These are phyloP conservation scores for Periparus ater DNA, from an alignment of 2,797 vertebrate genomes.

Conservation along the genomic window DNA sequence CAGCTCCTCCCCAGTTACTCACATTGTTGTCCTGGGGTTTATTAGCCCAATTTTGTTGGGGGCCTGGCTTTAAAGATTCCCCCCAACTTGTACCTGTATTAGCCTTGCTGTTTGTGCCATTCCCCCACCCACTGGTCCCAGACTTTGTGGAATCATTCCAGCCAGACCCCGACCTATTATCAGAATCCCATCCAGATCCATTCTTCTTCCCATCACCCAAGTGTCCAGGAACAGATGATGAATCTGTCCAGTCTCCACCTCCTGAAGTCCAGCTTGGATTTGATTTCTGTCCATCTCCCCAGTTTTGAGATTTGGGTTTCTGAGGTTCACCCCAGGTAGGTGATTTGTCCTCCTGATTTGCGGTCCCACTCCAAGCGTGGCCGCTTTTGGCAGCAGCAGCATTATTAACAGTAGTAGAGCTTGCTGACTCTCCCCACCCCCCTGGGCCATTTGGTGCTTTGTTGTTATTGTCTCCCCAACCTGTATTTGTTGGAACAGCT, in stretches of 20 bases:
- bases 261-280: conserved; percentile 85
- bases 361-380: conserved; percentile 86
- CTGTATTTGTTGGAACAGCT: conserved; percentile 83
- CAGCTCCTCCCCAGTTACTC: conserved; percentile 88
- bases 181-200: conserved; percentile 90
- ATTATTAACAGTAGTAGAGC: conserved; percentile 83
- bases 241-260: conserved; percentile 83
- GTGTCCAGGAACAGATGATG: conserved; percentile 85
- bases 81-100: conserved; percentile 85
- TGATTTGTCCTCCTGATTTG: conserved; percentile 87
- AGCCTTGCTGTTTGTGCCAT: conserved; percentile 81
- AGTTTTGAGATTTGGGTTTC: conserved; percentile 88
- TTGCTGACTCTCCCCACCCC: conserved; percentile 88
- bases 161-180: conserved; percentile 78
- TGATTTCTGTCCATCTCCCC: conserved; percentile 88
- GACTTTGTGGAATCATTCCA: conserved; percentile 85
- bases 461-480: conserved; percentile 88
- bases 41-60: conserved; percentile 88
- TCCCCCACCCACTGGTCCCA: conserved; percentile 81
- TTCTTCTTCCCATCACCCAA: conserved; percentile 88
- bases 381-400: conserved; percentile 87
- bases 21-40: conserved; percentile 88
- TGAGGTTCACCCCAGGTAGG: conserved; percentile 88
- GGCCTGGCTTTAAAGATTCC: conserved; percentile 81
- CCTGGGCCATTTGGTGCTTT: conserved; percentile 88